phyloP scores from a whole-genome alignment of 2,888 invertebrate genomes.

The Dasypolia templi region DNA sequence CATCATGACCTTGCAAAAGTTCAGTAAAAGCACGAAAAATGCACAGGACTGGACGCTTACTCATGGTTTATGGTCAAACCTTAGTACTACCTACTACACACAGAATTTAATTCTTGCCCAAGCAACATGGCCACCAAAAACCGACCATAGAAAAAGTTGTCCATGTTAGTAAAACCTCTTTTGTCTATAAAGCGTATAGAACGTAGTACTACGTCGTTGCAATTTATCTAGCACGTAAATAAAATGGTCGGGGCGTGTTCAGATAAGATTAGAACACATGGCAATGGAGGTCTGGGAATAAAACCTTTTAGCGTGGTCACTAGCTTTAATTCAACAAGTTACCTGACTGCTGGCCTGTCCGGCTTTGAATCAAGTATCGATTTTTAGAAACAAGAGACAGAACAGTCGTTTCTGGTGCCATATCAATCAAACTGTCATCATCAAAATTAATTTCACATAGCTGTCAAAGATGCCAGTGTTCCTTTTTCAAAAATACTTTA shows the following conservation, averaged over 20 bases:
- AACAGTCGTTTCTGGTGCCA: background rate
- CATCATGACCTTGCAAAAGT: background rate
- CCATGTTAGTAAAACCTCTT: conserved; percentile 26
- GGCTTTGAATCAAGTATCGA: background rate
- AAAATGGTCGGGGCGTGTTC: conserved; percentile 62
- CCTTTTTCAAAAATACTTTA: conserved; percentile 13
- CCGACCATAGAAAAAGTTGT: conserved; percentile 3
- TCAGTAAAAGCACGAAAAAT: conserved; percentile 9
- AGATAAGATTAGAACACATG: conserved; percentile 60
- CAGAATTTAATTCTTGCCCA: conserved; percentile 7
- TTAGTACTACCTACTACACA: conserved; percentile 43
- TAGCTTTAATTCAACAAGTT: conserved; percentile 60
- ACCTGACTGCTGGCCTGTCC: conserved; percentile 10
- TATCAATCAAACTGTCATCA: background rate
- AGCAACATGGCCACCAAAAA: conserved; percentile 6
- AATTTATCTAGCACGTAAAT: conserved; percentile 67
- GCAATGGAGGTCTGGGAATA: conserved; percentile 33
- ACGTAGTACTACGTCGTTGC: conserved; percentile 54
- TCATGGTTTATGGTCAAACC: conserved; percentile 12
- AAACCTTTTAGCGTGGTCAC: conserved; percentile 43
- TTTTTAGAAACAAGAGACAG: background rate
- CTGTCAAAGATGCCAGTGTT: background rate
- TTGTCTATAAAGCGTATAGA: conserved; percentile 21
- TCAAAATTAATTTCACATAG: conserved; percentile 3
- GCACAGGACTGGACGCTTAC: background rate